These are phyloP conservation scores for Lytechinus variegatus DNA, from an alignment of 35 echinoderm and acorn worm species.

Conservation along the genomic window DNA sequence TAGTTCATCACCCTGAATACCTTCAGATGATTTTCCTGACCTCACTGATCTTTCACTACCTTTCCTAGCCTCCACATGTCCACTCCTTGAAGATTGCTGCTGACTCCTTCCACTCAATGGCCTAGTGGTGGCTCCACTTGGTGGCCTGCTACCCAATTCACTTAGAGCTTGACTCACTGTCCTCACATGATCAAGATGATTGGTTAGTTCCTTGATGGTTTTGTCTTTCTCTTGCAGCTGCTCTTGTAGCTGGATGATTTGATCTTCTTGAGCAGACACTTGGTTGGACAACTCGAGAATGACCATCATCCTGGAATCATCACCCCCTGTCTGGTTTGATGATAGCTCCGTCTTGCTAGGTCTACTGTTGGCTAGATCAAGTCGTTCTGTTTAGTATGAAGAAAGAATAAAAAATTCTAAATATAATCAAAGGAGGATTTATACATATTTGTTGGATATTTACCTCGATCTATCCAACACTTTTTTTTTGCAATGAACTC, in stretches of 20 bases:
- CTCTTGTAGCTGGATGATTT: conserved; percentile 58
- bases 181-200: not conserved
- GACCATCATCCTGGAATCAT: conserved; percentile 62
- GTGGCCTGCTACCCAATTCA: conserved; percentile 21
- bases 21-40: not conserved
- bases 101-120: not conserved
- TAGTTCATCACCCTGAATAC: not conserved
- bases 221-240: conserved; percentile 47
- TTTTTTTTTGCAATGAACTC: no score
- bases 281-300: conserved; percentile 70
- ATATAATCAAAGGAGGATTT: not conserved
- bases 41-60: not conserved
- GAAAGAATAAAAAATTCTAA: not conserved
- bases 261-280: conserved; percentile 57
- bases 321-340: conserved; percentile 3
- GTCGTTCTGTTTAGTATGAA: conserved; percentile 25
- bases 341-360: not conserved
- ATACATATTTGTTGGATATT: no score
- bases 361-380: not conserved
- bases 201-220: conserved; percentile 31
- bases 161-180: conserved; percentile 49
- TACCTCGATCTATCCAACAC: no score
- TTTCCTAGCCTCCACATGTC: not conserved
- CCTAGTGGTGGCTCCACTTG: not conserved
- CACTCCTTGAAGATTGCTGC: not conserved